Conservation (phyloP, 2,888 invertebrate species). For the Leptopilina drosophilae region DNA sequence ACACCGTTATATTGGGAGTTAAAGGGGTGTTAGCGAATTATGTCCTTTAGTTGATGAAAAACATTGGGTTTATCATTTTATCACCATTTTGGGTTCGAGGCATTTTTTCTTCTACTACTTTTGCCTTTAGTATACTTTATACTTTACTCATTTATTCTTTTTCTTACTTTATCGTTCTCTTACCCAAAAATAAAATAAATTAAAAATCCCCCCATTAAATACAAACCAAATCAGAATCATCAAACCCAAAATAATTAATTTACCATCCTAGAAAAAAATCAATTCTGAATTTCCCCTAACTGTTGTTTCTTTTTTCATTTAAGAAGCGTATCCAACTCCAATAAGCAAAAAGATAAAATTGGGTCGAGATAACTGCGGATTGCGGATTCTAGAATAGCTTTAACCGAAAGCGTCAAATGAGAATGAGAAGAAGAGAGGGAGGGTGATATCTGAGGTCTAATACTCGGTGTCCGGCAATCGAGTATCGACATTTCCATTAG, state of each 20-base stretch:
- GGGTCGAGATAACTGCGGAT: slow-evolving; percentile 24
- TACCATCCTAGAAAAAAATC: too few species aligned
- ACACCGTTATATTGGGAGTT: slow-evolving; percentile 72
- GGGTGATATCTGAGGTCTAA: slow-evolving; percentile 53
- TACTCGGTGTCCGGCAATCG: slow-evolving; percentile 68
- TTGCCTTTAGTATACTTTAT: too few species aligned
- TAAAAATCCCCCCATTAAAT: too few species aligned
- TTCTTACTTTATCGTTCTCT: too few species aligned
- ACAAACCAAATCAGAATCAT: too few species aligned
- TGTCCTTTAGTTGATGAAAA: slow-evolving; percentile 52
- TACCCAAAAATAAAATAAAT: too few species aligned
- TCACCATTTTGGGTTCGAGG: too few species aligned
- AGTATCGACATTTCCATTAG: slow-evolving; percentile 75
- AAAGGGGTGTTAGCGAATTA: slow-evolving; percentile 73
- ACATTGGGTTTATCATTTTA: too few species aligned
- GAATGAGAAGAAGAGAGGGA: slow-evolving; percentile 10
- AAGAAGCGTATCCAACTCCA: slow-evolving; percentile 39
- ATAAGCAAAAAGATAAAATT: slow-evolving; percentile 5
- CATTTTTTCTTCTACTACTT: too few species aligned
- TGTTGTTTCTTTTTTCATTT: background rate
- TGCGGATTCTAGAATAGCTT: slow-evolving; percentile 30
- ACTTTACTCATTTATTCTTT: too few species aligned
- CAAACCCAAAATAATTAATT: too few species aligned
- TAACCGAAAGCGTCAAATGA: slow-evolving; percentile 40
- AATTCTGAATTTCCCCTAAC: too few species aligned